Evolutionary conservation across 2,888 invertebrate species (phyloP), one percentile per base, ranked within the genome.

Genomic region (Chrysodeixis includens): DNA sequence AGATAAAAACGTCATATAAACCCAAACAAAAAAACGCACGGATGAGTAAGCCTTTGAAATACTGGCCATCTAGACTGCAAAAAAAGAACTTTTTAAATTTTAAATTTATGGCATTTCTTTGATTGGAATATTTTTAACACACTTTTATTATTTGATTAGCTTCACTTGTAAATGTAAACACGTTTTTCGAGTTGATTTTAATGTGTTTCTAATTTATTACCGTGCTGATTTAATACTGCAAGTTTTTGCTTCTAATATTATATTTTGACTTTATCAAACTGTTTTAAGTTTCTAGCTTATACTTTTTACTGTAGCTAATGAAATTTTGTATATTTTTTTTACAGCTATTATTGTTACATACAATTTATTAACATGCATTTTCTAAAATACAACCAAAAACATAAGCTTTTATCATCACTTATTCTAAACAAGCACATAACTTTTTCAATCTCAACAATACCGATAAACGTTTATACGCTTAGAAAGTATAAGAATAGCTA

Each of bases 401-500:
- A n/a, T n/a, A n/a, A n/a, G n/a, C n/a, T n/a, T n/a, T n/a, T n/a
- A n/a, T n/a, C n/a, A n/a, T n/a, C n/a, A n/a, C n/a, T n/a, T n/a
- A n/a, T n/a, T n/a, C n/a, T n/a, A n/a, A n/a, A n/a, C n/a, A n/a
- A n/a, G n/a, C n/a, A n/a, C n/a, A n/a, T n/a, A n/a, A n/a, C n/a
- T n/a, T n/a, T n/a, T n/a, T n/a, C n/a, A n/a, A n/a, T n/a, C n/a
- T n/a, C n/a, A n/a, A n/a, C n/a, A n/a, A n/a, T 53, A 46, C 71
- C 62, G 9, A 75, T 71, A 55, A 57, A 7, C 12, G n/a, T 56
- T 51, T 46, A 53, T 46, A 44, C 32, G 40, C 59, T 71, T 69
- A 71, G 66, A 76, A 71, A 76, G 67, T 56, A 51, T 58, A 64
- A 66, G 65, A 68, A 68, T 69, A 74, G 52, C 52, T 74, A 64